Evolutionary conservation across 2,797 vertebrate genomes (phyloP).

Genomic region (Heteromormyrus szaboi): DNA sequence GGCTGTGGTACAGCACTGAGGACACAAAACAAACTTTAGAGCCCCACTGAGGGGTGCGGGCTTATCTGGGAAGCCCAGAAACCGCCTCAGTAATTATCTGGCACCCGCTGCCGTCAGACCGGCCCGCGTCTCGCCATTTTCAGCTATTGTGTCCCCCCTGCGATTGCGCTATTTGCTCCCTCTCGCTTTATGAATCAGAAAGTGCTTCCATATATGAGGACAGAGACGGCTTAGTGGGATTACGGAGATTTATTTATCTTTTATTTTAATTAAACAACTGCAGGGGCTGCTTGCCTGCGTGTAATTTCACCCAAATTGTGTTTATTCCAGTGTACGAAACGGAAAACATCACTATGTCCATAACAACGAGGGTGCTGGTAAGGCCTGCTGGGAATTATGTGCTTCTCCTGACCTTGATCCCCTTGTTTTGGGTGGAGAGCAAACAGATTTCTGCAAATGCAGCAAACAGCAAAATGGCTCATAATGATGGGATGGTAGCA

Average conservation of each 20-base stretch:
- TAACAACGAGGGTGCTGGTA: not conserved
- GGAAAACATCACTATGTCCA: not conserved
- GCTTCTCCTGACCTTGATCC: not conserved
- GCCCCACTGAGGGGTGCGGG: not conserved
- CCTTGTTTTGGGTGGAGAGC: not conserved
- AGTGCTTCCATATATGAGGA: not conserved
- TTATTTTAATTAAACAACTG: not conserved
- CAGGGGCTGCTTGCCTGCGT: not conserved
- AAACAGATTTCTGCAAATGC: not conserved
- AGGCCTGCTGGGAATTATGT: not conserved
- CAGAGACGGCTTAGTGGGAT: not conserved
- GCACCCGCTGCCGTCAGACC: not conserved
- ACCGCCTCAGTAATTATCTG: not conserved
- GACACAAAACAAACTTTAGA: not conserved
- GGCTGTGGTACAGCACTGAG: not conserved
- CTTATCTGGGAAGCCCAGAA: slow-evolving; percentile 20
- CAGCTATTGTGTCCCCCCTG: not conserved
- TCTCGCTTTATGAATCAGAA: slow-evolving; percentile 5
- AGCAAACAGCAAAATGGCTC: not conserved
- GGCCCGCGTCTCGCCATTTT: not conserved
- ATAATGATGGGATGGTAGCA: not conserved
- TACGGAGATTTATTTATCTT: slow-evolving; percentile 4
- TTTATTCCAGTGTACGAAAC: not conserved
- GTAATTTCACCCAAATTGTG: not conserved
- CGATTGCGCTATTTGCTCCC: not conserved